Evolutionary conservation across 2,113 vertebrate genomes (phyloP).

Genomic region (Sapajus apella): DNA sequence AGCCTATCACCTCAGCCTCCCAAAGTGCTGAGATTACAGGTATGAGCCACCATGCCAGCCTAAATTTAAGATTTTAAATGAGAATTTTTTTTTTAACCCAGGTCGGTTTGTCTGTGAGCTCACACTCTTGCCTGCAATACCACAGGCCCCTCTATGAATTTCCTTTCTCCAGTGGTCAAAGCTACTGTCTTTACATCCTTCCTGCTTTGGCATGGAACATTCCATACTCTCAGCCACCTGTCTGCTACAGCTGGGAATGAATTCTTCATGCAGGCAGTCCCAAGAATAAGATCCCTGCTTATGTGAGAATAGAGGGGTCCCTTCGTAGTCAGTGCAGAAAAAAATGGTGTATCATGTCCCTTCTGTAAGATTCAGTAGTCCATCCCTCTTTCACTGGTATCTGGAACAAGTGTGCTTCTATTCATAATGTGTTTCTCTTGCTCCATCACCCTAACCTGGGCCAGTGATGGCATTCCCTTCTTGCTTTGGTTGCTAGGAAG

Average conservation of each 20-base stretch:
- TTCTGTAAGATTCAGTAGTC: neutral
- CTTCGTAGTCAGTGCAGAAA: neutral
- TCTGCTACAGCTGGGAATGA: neutral
- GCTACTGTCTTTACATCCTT: neutral
- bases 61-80: neutral
- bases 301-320: rapidly evolving
- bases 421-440: neutral
- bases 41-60: no score
- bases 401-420: neutral
- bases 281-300: neutral
- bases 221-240: neutral
- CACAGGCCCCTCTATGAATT: rapidly evolving
- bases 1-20: no score
- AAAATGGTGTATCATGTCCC: neutral
- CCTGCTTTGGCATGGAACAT: neutral
- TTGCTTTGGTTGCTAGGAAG: slow-evolving; percentile 35
- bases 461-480: neutral
- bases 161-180: neutral
- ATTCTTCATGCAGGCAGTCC: neutral
- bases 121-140: rapidly evolving
- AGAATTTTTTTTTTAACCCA: neutral
- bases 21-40: no score
- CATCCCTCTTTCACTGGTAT: no score
- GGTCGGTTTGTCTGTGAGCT: neutral
- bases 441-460: neutral